A percentile compares a stretch with the other conserved stretches of the same genome.
Evolutionary conservation across 2,797 vertebrate species (phyloP).

Genomic region (Columba guinea): DNA sequence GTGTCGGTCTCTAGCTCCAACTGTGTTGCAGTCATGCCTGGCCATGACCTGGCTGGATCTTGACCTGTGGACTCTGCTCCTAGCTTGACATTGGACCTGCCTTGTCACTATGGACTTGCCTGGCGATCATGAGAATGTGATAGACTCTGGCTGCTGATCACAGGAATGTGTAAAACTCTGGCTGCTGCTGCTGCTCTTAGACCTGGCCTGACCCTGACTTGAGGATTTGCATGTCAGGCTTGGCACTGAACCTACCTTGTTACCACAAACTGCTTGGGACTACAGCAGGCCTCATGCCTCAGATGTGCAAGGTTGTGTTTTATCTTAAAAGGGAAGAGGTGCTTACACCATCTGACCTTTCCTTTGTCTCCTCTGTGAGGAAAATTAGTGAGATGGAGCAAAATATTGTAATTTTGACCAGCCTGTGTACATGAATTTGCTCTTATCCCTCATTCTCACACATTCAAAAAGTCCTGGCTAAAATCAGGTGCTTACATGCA

Average conservation of each 20-base stretch:
- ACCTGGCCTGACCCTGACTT: not conserved
- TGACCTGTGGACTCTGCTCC: not conserved
- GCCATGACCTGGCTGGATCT: not conserved
- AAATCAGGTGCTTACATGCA: not conserved
- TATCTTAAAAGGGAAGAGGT: not conserved
- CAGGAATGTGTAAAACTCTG: not conserved
- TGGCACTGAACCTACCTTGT: not conserved
- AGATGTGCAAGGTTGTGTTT: not conserved
- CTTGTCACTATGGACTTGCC: not conserved
- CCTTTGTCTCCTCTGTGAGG: not conserved
- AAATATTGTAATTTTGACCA: not conserved
- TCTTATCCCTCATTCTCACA: not conserved
- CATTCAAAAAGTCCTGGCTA: not conserved
- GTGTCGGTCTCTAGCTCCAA: not conserved
- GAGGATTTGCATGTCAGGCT: not conserved
- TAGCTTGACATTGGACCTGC: not conserved
- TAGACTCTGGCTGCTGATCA: not conserved
- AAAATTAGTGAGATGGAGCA: not conserved
- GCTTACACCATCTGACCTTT: not conserved
- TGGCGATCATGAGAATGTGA: not conserved
- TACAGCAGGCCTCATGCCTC: not conserved
- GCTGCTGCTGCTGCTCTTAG: not conserved
- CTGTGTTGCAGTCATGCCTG: not conserved
- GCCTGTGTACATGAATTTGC: not conserved
- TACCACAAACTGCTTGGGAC: not conserved